These are phyloP conservation scores for Varecia variegata DNA, from an alignment of 2,797 vertebrate genomes.

Conservation along the genomic window DNA sequence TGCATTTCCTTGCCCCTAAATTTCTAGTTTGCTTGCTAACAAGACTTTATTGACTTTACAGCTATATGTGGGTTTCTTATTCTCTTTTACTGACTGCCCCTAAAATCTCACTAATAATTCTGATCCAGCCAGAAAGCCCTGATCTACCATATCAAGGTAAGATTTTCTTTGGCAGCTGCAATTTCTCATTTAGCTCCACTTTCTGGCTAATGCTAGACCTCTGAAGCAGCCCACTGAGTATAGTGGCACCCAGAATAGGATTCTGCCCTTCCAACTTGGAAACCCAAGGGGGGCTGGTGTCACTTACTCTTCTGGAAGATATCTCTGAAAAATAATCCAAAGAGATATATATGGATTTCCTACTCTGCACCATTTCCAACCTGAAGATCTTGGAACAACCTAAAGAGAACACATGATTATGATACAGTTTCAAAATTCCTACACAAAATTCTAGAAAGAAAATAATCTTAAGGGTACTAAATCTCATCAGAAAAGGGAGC, in stretches of 20 bases:
- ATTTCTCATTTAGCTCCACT: neutral
- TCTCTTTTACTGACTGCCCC: neutral
- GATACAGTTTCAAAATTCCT: constrained; percentile 6
- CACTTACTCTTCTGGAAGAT: neutral
- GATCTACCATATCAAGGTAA: neutral
- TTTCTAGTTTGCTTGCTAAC: neutral
- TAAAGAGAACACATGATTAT: neutral
- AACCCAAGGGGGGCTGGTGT: neutral
- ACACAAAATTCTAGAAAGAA: constrained; percentile 6
- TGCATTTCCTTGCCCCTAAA: neutral
- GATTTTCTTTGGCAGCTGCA: neutral
- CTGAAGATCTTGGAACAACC: neutral
- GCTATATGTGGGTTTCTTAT: neutral
- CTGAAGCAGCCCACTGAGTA: neutral
- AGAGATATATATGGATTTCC: neutral
- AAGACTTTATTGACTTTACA: constrained; percentile 35
- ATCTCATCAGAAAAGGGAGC: neutral
- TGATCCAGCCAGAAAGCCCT: neutral
- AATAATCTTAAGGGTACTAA: neutral
- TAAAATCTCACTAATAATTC: constrained; percentile 35
- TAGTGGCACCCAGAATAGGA: neutral
- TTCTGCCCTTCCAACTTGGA: neutral
- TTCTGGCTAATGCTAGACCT: neutral
- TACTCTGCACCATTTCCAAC: neutral
- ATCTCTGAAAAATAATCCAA: neutral